Base-by-base conservation (phyloP, 2,888 invertebrate species). In the Drosophila percnosoma region DNA sequence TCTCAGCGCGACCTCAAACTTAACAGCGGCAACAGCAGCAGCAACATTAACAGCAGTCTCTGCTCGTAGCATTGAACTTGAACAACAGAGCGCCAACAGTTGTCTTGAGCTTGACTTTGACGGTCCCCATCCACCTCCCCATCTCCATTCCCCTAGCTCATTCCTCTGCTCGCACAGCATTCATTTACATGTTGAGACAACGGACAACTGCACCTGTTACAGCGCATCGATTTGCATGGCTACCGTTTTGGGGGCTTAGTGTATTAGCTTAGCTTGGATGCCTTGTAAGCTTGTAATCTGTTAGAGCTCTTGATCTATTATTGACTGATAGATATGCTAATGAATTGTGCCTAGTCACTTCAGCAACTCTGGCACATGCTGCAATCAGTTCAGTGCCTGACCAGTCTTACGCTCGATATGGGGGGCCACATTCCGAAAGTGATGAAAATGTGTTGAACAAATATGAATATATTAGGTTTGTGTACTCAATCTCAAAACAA, bases 121-220 rank as follows among this genome's bases (percentile, higher is more conserved):
- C 49, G 24, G 10, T 34, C 8, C 18, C 8, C 15, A 11, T 24
- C 4, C 21, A 24, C 29, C 0, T 27, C 1, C 4, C 21, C 6
- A 33, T 33, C 10, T 33, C 11, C 33, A 33, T 11, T 33, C 33
- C 24, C 24, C 18, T 24, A 6, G n/a, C 1, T 31, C 3, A 15
- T 13, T 31, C n/a, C 59, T 11, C 49, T 18, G 24, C 53, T 24
- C 24, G 29, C 24, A n/a, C 64, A 51, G 38, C 34, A 24, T 45
- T 24, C 45, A 24, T 45, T 45, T 45, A 57, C 60, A 60, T 58
- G 66, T 54, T 71, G 67, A 59, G 81, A 62, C 84, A 89, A 80
- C 83, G 89, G 68, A 65, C 74, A 85, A 78, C 81, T 79, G 87
- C 85, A 86, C 90, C 90, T 88, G 84, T 76, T 81, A 53, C 70